phyloP scores from a whole-genome alignment of 35 echinoderm and acorn worm species.

The Ophioderma brevispina region DNA sequence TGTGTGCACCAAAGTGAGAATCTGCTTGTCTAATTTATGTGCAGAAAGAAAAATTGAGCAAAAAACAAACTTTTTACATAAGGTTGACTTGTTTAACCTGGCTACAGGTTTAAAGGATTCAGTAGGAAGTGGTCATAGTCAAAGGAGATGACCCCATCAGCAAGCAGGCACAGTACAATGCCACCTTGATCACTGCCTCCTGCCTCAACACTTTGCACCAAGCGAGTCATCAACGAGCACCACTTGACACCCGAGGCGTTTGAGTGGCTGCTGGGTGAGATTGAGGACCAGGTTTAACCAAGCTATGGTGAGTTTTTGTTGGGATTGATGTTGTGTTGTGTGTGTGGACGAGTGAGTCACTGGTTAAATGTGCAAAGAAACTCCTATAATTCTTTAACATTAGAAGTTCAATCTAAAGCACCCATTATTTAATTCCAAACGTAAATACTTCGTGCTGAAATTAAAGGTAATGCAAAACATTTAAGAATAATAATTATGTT shows the following conservation, averaged over 20 bases:
- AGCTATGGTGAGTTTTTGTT: slow-evolving; percentile 59
- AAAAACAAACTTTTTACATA: too few species aligned
- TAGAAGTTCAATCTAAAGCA: too few species aligned
- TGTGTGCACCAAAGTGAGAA: too few species aligned
- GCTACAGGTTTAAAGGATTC: slow-evolving; percentile 77
- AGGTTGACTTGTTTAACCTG: too few species aligned
- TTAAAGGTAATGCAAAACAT: too few species aligned
- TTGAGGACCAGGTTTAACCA: slow-evolving; percentile 93
- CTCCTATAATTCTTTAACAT: too few species aligned
- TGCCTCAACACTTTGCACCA: slow-evolving; percentile 79
- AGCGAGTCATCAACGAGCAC: slow-evolving; percentile 67
- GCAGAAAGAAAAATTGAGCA: neutral
- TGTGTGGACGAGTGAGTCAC: too few species aligned
- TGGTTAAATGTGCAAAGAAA: too few species aligned
- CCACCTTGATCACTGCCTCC: slow-evolving; percentile 76
- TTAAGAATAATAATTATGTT: too few species aligned
- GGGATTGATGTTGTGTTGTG: too few species aligned
- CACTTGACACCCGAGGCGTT: slow-evolving; percentile 85
- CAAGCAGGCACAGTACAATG: slow-evolving; percentile 88
- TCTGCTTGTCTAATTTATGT: neutral
- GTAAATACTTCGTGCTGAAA: too few species aligned
- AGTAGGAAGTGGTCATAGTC: slow-evolving; percentile 76
- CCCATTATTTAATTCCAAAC: too few species aligned
- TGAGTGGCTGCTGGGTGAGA: slow-evolving; percentile 96
- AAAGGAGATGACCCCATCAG: slow-evolving; percentile 98